These are phyloP conservation scores for Tholera decimalis DNA, from an alignment of 2,888 invertebrate species.

Conservation along the genomic window DNA sequence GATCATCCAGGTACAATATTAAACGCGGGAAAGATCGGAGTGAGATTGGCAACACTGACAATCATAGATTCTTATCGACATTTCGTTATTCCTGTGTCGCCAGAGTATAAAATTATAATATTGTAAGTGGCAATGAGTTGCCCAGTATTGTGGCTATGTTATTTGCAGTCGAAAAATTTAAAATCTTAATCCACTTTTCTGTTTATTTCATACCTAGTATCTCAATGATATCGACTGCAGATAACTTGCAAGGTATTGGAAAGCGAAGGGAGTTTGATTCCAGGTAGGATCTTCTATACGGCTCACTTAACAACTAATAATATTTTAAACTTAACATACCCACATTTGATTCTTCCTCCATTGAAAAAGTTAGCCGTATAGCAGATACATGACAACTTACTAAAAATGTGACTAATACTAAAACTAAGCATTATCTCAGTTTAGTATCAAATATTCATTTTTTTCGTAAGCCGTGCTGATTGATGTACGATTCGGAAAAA, in stretches of 20 bases:
- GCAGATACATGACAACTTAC: slow-evolving; percentile 46
- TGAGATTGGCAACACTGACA: slow-evolving; percentile 59
- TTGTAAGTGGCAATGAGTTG: slow-evolving; percentile 70
- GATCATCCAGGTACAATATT: slow-evolving; percentile 53
- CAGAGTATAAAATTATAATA: slow-evolving; percentile 60
- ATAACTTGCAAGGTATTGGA: slow-evolving; percentile 49
- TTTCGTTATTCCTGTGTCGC: slow-evolving; percentile 58
- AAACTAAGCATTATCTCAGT: slow-evolving; percentile 14
- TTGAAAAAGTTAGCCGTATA: slow-evolving; percentile 42
- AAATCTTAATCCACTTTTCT: slow-evolving; percentile 11
- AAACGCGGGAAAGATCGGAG: neutral
- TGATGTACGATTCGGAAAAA: slow-evolving; percentile 68
- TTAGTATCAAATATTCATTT: slow-evolving; percentile 64
- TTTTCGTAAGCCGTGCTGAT: slow-evolving; percentile 51
- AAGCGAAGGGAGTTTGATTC: slow-evolving; percentile 36
- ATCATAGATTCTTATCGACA: slow-evolving; percentile 32
- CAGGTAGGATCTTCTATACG: slow-evolving; percentile 45
- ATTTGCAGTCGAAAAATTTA: slow-evolving; percentile 43
- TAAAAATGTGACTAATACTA: slow-evolving; percentile 61
- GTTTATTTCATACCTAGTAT: slow-evolving; percentile 19
- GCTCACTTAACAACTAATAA: slow-evolving; percentile 33
- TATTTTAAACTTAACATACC: slow-evolving; percentile 29
- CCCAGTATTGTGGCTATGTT: slow-evolving; percentile 61
- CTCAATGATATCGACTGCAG: slow-evolving; percentile 39
- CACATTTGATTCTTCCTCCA: slow-evolving; percentile 12